Evolutionary conservation across 2,113 vertebrate species (phyloP), one percentile per base, ranked within the genome.

Genomic region (Platichthys stellatus): DNA sequence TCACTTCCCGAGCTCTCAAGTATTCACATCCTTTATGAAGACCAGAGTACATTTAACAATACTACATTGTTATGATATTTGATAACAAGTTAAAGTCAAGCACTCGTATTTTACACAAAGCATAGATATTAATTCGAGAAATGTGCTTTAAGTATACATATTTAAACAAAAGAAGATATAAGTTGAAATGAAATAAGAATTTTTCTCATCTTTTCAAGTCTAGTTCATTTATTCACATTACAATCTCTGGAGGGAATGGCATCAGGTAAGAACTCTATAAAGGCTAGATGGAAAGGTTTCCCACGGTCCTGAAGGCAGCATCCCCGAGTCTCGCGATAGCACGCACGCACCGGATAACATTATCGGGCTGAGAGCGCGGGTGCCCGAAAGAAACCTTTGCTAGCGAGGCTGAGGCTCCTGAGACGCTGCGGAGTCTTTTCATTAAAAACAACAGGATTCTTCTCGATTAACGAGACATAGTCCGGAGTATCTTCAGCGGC

Each of bases 381-480:
- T 85, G 53, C 40, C 40, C 49, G 81, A 84, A 66, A 75, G 76
- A 65, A 78, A 63, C 4, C 5, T 58, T 49, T 71, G 86, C 87
- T 86, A 88, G 81, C 86, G 81, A 72, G 88, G 84, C 82, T 63
- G 85, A 86, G 79, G 78, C 75, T 43, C 24, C 13, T 63, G 23
- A 20, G 65, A 67, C 62, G 45, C 71, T 76, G 85, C 86, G 81
- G 80, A 62, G 78, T 69, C 74, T 86, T 90, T 92, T 88, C 90
- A 87, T 83, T 72, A 76, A 60, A 75, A 86, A 88, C 84, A 85
- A 60, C 70, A n/a, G 47, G 47, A 73, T 69, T 43, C 4, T 64
- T 57, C 1, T 14, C 21, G 21, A 66, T 66, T 62, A 43, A n/a
- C 7, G 38, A 0, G 13, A n/a, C 8, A n/a, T 84, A 84, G 74